Conservation (phyloP, 2,797 vertebrate species). For the Ispidina lecontei region DNA sequence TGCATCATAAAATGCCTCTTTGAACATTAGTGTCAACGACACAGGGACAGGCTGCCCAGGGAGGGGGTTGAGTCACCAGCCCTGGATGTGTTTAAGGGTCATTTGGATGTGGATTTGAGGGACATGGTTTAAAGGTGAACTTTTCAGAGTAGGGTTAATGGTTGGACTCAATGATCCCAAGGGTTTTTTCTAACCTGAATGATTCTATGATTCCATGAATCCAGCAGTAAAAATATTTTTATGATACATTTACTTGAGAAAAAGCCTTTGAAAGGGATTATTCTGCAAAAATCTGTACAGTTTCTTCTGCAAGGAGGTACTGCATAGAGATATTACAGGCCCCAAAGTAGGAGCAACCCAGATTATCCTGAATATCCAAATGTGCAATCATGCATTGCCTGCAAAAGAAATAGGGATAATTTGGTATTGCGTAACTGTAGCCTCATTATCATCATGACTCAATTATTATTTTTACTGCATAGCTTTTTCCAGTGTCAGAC, state of each 20-base stretch:
- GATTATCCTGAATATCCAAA: background rate
- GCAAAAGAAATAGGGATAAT: background rate
- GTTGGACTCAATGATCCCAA: too few relatives aligned
- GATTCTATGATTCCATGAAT: background rate
- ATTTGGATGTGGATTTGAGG: too few relatives aligned
- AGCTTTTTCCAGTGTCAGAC: conserved; percentile 6
- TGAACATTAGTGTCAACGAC: background rate
- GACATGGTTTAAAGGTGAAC: too few relatives aligned
- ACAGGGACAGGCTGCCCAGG: too few relatives aligned
- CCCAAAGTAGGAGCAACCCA: background rate
- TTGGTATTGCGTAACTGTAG: background rate
- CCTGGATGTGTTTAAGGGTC: too few relatives aligned
- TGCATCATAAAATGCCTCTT: background rate
- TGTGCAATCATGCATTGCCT: background rate
- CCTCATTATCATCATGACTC: conserved; percentile 9
- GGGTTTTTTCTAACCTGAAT: too few relatives aligned
- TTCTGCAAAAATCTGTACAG: background rate
- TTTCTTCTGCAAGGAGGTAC: background rate
- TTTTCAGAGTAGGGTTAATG: too few relatives aligned
- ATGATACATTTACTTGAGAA: background rate
- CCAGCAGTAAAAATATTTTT: background rate
- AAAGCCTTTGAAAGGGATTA: background rate
- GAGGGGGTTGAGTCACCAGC: too few relatives aligned
- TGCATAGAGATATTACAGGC: background rate
- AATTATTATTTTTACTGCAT: conserved; percentile 1